These are phyloP conservation scores for Diploscapter pachys DNA, from an alignment of 1,140 invertebrate genomes.

Conservation along the genomic window DNA sequence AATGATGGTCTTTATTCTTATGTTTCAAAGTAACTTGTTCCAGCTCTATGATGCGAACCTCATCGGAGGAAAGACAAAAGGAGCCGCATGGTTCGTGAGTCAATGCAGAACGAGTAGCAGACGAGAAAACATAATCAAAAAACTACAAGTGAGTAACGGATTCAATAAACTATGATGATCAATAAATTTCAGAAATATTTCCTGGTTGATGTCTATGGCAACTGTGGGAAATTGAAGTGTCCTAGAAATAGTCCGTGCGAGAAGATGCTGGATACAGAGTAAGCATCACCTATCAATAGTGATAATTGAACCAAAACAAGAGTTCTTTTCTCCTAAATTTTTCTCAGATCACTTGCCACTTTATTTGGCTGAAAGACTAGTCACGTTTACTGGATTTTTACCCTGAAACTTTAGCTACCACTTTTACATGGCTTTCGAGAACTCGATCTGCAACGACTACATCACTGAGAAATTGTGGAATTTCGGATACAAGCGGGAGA, in stretches of 20 bases:
- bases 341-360: not conserved
- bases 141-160: conserved; percentile 32
- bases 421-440: conserved; percentile 76
- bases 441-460: conserved; percentile 62
- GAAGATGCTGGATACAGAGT: conserved; percentile 49
- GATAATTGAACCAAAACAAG: not conserved
- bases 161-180: not conserved
- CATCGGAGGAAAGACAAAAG: conserved; percentile 59
- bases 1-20: too few relatives aligned
- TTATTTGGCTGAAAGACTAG: not conserved
- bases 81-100: conserved; percentile 61
- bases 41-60: too few relatives aligned
- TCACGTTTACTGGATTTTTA: conserved; percentile 1
- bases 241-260: conserved; percentile 43
- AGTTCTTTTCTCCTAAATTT: too few relatives aligned
- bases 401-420: conserved; percentile 63
- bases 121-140: conserved; percentile 41
- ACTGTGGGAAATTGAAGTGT: conserved; percentile 46
- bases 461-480: conserved; percentile 59
- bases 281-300: conserved; percentile 1
- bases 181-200: conserved; percentile 41
- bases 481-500: conserved; percentile 41
- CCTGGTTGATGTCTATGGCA: conserved; percentile 48
- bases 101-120: conserved; percentile 46
- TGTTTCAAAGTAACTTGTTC: too few relatives aligned